These are phyloP conservation scores for Proterorhinus semilunaris DNA, from an alignment of 2,113 vertebrate species.

Conservation along the genomic window DNA sequence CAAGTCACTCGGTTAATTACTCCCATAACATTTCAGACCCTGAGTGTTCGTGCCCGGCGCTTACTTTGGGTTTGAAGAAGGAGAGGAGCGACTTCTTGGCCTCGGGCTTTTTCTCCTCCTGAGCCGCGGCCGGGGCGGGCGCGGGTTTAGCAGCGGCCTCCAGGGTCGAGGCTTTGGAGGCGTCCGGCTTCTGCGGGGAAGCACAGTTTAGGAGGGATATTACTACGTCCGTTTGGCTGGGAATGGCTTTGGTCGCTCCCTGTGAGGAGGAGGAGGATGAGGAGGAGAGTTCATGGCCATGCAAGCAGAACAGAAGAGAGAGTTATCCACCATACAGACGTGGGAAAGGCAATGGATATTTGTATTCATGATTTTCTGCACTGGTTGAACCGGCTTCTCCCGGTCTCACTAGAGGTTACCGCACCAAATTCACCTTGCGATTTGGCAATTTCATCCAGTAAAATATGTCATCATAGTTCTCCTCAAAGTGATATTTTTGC, in stretches of 20 bases:
- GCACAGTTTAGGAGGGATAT: background rate
- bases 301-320: background rate
- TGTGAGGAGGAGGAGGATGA: conserved; percentile 7
- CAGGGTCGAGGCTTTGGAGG: conserved; percentile 71
- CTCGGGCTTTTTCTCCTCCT: conserved; percentile 61
- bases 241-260: conserved; percentile 20
- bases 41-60: background rate
- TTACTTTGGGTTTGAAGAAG: conserved; percentile 77
- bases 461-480: too few species aligned
- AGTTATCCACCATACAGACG: too few species aligned
- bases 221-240: conserved; percentile 3
- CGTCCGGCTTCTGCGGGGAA: conserved; percentile 66
- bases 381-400: too few species aligned
- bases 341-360: too few species aligned
- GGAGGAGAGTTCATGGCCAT: background rate
- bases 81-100: conserved; percentile 62
- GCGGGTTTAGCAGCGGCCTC: conserved; percentile 72
- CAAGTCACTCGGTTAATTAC: conserved; percentile 58
- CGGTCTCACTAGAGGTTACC: too few species aligned
- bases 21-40: conserved; percentile 7
- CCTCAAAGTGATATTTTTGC: too few species aligned
- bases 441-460: too few species aligned
- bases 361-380: too few species aligned
- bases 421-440: too few species aligned
- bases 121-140: conserved; percentile 53